These are phyloP conservation scores for Olivierus martensii DNA, from an alignment of 1,140 invertebrate genomes.

Conservation along the genomic window DNA sequence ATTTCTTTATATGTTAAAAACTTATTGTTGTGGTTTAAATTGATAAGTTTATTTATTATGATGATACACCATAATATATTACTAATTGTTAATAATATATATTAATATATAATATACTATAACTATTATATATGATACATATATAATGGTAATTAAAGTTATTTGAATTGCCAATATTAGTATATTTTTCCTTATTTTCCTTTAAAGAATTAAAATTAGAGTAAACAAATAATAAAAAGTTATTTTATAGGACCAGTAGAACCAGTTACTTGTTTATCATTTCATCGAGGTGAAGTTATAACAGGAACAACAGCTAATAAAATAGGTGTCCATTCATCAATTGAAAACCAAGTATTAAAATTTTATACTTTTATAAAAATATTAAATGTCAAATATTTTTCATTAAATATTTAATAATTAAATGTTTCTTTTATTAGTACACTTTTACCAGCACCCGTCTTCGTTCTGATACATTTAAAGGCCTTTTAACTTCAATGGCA, in stretches of 20 bases:
- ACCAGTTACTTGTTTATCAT: slow-evolving; percentile 78
- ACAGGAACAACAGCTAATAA: slow-evolving; percentile 51
- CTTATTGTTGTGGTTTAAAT: no score
- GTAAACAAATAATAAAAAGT: slow-evolving; percentile 1
- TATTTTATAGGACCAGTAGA: slow-evolving; percentile 55
- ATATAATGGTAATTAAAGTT: no score
- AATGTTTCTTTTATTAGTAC: slow-evolving; percentile 39
- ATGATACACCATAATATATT: no score
- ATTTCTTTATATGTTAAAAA: no score
- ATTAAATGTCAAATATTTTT: neutral
- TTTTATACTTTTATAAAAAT: neutral
- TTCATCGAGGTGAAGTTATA: slow-evolving; percentile 52
- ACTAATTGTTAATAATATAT: no score
- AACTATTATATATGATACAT: no score
- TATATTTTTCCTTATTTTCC: no score
- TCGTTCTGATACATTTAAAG: slow-evolving; percentile 75
- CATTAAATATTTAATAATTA: no score
- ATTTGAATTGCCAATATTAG: no score
- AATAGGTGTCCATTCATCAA: slow-evolving; percentile 69
- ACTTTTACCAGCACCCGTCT: slow-evolving; percentile 71
- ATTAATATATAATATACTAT: no score
- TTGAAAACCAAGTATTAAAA: slow-evolving; percentile 35
- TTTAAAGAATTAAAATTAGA: no score
- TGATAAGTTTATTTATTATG: no score
- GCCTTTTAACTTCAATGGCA: slow-evolving; percentile 73